phyloP scores from a whole-genome alignment of 2,888 invertebrate species.

The Litoditis marina region DNA sequence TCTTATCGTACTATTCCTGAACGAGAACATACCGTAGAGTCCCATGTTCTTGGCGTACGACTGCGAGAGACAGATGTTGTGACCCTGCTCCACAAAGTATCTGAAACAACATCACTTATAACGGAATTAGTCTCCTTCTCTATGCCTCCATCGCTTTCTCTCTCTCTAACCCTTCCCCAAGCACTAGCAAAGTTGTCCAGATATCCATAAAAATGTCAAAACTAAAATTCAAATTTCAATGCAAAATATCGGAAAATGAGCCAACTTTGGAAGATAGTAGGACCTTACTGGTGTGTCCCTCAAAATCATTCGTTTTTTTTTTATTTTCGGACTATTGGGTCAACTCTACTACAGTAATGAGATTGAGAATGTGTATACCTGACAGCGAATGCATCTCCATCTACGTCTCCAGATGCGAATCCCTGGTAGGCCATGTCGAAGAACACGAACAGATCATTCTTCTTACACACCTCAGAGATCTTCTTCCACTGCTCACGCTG shows the following conservation, averaged over 20 bases:
- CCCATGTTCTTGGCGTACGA: slow-evolving; percentile 99
- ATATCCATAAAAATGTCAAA: no score
- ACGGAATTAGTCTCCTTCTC: no score
- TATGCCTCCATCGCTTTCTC: no score
- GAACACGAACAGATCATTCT: slow-evolving; percentile 55
- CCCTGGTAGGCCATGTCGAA: slow-evolving; percentile 68
- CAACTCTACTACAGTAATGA: neutral
- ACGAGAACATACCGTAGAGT: slow-evolving; percentile 75
- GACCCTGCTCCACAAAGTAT: slow-evolving; percentile 70
- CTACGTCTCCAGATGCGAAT: slow-evolving; percentile 90
- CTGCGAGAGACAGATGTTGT: slow-evolving; percentile 88
- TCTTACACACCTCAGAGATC: slow-evolving; percentile 80
- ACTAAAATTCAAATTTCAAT: no score
- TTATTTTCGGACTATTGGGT: no score
- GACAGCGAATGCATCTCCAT: slow-evolving; percentile 85
- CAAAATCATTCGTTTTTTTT: neutral
- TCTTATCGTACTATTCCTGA: neutral
- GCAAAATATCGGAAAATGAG: no score
- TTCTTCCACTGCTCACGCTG: slow-evolving; percentile 81
- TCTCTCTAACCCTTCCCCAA: no score
- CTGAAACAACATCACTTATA: no score
- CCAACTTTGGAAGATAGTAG: no score
- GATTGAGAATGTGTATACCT: slow-evolving; percentile 67
- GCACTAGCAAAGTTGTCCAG: no score
- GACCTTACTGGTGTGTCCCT: no score